A percentile compares a stretch with the other conserved stretches of the same genome.
phyloP scores from a whole-genome alignment of 2,888 invertebrate genomes.

The Opisthograptis luteolata region DNA sequence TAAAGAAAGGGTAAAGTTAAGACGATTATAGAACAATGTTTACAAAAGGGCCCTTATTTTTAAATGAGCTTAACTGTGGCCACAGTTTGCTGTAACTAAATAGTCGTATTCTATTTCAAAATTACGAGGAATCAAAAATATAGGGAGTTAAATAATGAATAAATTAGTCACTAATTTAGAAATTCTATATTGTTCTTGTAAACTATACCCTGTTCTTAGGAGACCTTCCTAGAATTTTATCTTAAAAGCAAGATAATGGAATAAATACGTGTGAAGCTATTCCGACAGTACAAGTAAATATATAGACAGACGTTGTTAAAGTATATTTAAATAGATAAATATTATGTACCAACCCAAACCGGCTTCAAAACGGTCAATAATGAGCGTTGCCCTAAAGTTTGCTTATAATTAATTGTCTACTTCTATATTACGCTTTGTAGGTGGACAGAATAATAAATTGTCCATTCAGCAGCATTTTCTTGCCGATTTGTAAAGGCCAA shows the following conservation, averaged over 20 bases:
- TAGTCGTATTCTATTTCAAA: slow-evolving; percentile 5
- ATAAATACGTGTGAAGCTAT: background rate
- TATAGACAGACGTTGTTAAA: background rate
- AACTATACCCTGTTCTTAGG: background rate
- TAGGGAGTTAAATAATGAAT: no score
- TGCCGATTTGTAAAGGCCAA: slow-evolving; percentile 23
- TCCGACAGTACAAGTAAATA: background rate
- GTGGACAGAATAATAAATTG: slow-evolving; percentile 28
- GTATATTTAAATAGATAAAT: background rate
- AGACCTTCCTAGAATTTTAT: no score
- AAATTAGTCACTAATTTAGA: no score
- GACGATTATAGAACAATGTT: slow-evolving; percentile 24
- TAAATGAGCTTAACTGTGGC: slow-evolving; percentile 27
- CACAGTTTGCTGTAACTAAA: no score
- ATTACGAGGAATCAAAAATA: background rate
- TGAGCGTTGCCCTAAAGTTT: slow-evolving; percentile 1
- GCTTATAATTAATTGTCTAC: slow-evolving; percentile 16
- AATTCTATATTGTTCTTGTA: background rate
- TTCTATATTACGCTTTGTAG: slow-evolving; percentile 25
- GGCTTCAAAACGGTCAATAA: background rate
- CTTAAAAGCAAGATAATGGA: no score
- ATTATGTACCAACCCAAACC: background rate
- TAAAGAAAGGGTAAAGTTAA: slow-evolving; percentile 29
- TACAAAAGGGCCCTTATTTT: slow-evolving; percentile 24
- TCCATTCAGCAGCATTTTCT: slow-evolving; percentile 16